Evolutionary conservation across 2,797 vertebrate genomes (phyloP), one percentile per base, ranked within the genome.

Genomic region (Hoplostethus atlanticus): DNA sequence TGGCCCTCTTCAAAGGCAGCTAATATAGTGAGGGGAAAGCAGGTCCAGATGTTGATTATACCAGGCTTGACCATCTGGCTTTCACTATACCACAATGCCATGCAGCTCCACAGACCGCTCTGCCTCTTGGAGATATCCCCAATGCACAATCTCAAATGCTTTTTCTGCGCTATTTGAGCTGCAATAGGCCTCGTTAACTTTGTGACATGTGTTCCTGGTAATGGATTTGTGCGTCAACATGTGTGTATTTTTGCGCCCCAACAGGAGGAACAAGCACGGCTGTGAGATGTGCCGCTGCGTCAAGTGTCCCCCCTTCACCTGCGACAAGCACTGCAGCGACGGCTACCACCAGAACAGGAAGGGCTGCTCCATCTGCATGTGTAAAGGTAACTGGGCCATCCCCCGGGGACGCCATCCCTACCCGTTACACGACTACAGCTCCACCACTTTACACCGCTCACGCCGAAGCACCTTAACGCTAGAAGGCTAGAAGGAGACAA

Each of bases 251-350:
- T 21, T 21, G 1, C 13, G 65, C 31, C 6, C 63, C 66, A 1
- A 2, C 91, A 96, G 95, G 88, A 94, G 93, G 84, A 96, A 96
- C 89, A 96, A 96, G 68, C 95, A 95, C 1, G 94, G 95, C 68
- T 96, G 95, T 47, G 95, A 96, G 89, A 95, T 96, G 94, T 96
- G 95, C 68, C 95, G 95, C 76, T 96, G 95, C 8, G 87, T 96
- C 69, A 95, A 93, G 82, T 95, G 95, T 61, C 94, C 95, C 5
- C 95, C 95, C 3, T 95, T 96, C 76, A 94, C 93, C 81, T 96
- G 95, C 4, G 94, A 95, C 77, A 95, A 94, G 77, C 91, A 91
- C 85, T 96, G 95, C 85, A 81, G 68, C 13, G 78, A 90, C 0
- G 95, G 95, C 69, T 96, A 94, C 64, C 91, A 72, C 1, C 93